A percentile compares a stretch with the other conserved stretches of the same genome.
These are phyloP conservation scores for Crocallis elinguaria DNA, from an alignment of 2,888 invertebrate species.

Conservation along the genomic window DNA sequence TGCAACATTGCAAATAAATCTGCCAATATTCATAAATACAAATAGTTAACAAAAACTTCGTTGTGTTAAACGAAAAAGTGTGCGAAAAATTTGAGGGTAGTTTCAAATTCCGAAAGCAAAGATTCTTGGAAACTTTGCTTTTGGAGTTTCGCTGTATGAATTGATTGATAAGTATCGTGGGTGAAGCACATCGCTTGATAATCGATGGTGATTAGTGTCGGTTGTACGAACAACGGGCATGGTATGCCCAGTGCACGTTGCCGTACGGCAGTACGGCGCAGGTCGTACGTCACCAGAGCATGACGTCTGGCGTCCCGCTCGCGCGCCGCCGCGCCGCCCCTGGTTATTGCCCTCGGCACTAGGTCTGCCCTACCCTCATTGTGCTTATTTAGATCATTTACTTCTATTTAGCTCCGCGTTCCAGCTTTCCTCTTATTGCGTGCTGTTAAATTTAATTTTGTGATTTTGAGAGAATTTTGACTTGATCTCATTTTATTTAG, in stretches of 20 bases:
- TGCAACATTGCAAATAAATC: neutral
- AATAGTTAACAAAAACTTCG: too few relatives aligned
- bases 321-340: slow-evolving; percentile 36
- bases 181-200: neutral
- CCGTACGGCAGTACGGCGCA: slow-evolving; percentile 48
- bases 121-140: neutral
- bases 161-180: neutral
- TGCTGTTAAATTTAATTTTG: too few relatives aligned
- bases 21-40: neutral
- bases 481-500: too few relatives aligned
- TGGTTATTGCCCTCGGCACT: slow-evolving; percentile 63
- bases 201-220: slow-evolving; percentile 43
- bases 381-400: slow-evolving; percentile 50
- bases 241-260: slow-evolving; percentile 1
- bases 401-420: slow-evolving; percentile 31
- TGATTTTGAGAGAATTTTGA: too few relatives aligned
- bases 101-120: slow-evolving; percentile 13
- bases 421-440: too few relatives aligned
- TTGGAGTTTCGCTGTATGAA: slow-evolving; percentile 14
- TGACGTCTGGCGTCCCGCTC: slow-evolving; percentile 66
- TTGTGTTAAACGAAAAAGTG: too few relatives aligned
- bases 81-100: slow-evolving; percentile 16
- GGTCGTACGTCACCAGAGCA: slow-evolving; percentile 72
- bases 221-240: slow-evolving; percentile 10
- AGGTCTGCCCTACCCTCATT: slow-evolving; percentile 56